These are phyloP conservation scores for Enteromius unitaeniatus DNA, from an alignment of 2,797 vertebrate genomes.

Conservation along the genomic window DNA sequence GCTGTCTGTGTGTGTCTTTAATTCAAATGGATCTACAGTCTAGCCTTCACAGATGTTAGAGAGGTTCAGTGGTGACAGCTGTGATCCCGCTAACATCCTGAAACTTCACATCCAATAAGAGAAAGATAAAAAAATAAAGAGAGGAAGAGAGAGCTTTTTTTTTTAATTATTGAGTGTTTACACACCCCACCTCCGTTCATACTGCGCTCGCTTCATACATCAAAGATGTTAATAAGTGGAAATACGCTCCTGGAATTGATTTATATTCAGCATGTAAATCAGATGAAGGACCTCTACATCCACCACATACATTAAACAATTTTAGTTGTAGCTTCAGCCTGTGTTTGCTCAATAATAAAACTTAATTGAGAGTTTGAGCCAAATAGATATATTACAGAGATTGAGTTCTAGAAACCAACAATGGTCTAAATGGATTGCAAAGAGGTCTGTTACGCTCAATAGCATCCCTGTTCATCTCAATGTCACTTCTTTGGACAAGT, in stretches of 20 bases:
- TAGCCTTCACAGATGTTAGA: conserved; percentile 53
- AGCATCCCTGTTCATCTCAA: not conserved
- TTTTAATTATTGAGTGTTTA: conserved; percentile 62
- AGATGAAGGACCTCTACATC: conserved; percentile 15
- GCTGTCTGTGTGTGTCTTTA: conserved; percentile 31
- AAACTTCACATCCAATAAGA: conserved; percentile 53
- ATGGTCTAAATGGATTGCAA: not conserved
- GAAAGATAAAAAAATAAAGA: conserved; percentile 12
- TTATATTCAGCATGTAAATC: conserved; percentile 45
- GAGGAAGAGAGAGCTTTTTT: conserved; percentile 41
- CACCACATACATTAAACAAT: conserved; percentile 13
- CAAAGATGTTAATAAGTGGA: conserved; percentile 51
- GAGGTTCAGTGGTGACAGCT: conserved; percentile 56
- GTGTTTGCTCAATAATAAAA: conserved; percentile 6
- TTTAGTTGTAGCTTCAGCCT: conserved; percentile 8
- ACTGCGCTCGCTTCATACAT: conserved; percentile 48
- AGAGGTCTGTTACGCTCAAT: not conserved
- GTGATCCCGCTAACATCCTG: conserved; percentile 51
- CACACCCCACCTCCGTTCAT: conserved; percentile 49
- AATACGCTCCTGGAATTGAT: conserved; percentile 34
- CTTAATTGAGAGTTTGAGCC: not conserved
- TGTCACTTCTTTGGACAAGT: not conserved
- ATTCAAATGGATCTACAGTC: conserved; percentile 46
- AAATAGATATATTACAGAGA: not conserved
- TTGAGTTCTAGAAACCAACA: not conserved